Percentiles rank a stretch among this genome's conserved stretches.
phyloP scores from a whole-genome alignment of 2,797 vertebrate genomes.

The Neoniphon sammara region DNA sequence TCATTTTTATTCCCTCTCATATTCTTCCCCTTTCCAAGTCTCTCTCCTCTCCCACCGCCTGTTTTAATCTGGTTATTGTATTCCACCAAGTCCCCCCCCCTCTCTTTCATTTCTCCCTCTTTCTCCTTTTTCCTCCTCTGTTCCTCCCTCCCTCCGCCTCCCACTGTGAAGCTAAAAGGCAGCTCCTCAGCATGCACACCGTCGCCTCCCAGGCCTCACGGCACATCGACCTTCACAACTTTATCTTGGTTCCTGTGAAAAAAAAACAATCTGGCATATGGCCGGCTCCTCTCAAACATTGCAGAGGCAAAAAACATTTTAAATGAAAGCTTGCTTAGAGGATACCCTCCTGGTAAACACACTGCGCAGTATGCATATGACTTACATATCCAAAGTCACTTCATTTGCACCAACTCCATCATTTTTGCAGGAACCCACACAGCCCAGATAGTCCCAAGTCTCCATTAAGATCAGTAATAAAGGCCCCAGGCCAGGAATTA shows the following conservation, averaged over 20 bases:
- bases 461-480: slow-evolving; percentile 51
- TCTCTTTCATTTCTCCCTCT: slow-evolving; percentile 2
- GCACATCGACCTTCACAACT: slow-evolving; percentile 73
- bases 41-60: slow-evolving; percentile 14
- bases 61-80: slow-evolving; percentile 45
- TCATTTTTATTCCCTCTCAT: slow-evolving; percentile 34
- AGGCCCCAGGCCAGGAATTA: slow-evolving; percentile 32
- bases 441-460: slow-evolving; percentile 20
- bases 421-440: not conserved
- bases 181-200: slow-evolving; percentile 69
- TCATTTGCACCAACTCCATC: slow-evolving; percentile 19
- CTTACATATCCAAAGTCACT: slow-evolving; percentile 23
- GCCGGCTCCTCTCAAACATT: slow-evolving; percentile 33
- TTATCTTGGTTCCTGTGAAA: slow-evolving; percentile 54
- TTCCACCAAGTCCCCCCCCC: slow-evolving; percentile 7
- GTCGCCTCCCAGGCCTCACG: slow-evolving; percentile 47
- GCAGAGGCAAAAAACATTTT: slow-evolving; percentile 28
- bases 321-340: slow-evolving; percentile 34
- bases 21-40: slow-evolving; percentile 18
- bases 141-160: slow-evolving; percentile 21
- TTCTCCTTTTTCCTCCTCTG: slow-evolving; percentile 25
- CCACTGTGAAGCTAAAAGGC: slow-evolving; percentile 51
- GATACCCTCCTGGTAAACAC: slow-evolving; percentile 21
- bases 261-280: slow-evolving; percentile 64
- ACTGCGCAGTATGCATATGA: not conserved